Conservation (phyloP, 35 echinoderm and acorn worm species). For the Holothuria glaberrima region DNA sequence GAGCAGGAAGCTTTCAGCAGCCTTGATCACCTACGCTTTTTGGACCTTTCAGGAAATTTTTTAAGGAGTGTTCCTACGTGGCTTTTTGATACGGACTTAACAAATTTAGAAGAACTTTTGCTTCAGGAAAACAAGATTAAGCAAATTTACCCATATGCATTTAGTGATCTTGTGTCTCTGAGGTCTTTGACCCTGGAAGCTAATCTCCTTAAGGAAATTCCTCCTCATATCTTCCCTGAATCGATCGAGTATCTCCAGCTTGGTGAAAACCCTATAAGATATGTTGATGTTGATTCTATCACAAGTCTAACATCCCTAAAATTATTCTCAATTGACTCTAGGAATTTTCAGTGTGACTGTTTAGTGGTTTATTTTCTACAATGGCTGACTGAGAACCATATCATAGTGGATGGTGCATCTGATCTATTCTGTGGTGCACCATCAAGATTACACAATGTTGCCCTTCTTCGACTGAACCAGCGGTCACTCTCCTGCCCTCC, state of each 20-base stretch:
- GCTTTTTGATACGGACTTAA: constrained; percentile 59
- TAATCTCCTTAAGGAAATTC: constrained; percentile 60
- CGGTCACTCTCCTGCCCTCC: constrained; percentile 19
- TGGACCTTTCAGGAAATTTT: constrained; percentile 81
- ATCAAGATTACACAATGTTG: neutral
- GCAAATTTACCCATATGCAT: constrained; percentile 53
- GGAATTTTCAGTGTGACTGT: constrained; percentile 82
- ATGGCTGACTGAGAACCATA: constrained; percentile 61
- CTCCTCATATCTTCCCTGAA: constrained; percentile 47
- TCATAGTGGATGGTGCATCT: constrained; percentile 61
- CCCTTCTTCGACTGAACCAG: constrained; percentile 26
- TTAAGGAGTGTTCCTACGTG: constrained; percentile 36
- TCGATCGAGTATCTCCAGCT: constrained; percentile 58
- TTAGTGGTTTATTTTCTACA: constrained; percentile 66
- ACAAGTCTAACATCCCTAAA: constrained; percentile 3
- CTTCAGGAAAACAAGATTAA: constrained; percentile 80
- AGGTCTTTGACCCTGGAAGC: constrained; percentile 68
- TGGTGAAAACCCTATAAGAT: constrained; percentile 72
- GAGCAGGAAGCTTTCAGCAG: constrained; percentile 38
- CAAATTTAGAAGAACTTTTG: constrained; percentile 26
- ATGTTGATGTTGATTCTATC: constrained; percentile 58
- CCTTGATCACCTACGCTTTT: constrained; percentile 34
- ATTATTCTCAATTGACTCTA: constrained; percentile 71
- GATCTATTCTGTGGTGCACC: constrained; percentile 69
- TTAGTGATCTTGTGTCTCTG: constrained; percentile 58